Conservation (phyloP, 2,113 vertebrate genomes). For the Cisticola juncidis region DNA sequence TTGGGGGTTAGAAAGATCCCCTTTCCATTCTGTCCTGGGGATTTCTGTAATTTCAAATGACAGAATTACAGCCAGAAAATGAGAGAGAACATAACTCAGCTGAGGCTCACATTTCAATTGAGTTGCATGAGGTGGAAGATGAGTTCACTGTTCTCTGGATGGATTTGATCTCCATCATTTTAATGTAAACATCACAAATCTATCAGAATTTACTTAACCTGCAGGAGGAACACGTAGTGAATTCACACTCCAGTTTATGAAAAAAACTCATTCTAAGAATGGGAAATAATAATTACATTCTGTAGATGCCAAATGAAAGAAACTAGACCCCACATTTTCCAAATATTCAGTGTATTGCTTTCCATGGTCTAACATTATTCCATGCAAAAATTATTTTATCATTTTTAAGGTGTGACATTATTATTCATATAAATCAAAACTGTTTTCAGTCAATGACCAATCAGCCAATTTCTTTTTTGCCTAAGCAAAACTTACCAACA, state of each 20-base stretch:
- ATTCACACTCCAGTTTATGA: neutral
- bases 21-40: neutral
- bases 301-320: neutral
- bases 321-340: neutral
- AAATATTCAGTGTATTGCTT: neutral
- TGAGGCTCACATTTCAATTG: neutral
- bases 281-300: neutral
- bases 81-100: neutral
- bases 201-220: neutral
- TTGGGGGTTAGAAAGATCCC: neutral
- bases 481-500: neutral
- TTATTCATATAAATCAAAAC: neutral
- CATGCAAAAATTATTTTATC: neutral
- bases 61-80: neutral
- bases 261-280: neutral
- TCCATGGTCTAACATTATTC: neutral
- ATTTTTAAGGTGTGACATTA: neutral
- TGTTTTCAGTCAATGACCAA: neutral
- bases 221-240: neutral
- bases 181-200: neutral
- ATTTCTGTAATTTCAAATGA: neutral
- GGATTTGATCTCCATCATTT: neutral
- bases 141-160: neutral
- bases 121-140: neutral
- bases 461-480: neutral